phyloP scores from a whole-genome alignment of 2,888 invertebrate genomes.

The Mesorhabditis sp. region DNA sequence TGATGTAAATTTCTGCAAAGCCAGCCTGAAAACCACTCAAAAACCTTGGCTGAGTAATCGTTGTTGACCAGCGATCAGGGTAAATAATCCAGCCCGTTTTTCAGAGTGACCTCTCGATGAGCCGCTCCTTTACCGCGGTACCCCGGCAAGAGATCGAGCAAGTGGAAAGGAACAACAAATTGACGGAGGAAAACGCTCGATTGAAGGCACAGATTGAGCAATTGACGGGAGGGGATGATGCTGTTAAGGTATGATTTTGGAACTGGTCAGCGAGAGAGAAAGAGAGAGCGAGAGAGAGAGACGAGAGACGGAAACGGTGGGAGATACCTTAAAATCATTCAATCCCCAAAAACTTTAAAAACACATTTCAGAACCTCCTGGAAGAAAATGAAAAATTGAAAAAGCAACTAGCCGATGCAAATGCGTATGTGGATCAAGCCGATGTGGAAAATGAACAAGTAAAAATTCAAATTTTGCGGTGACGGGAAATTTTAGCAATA shows the following conservation, averaged over 20 bases:
- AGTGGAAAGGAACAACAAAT: neutral
- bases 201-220: neutral
- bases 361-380: neutral
- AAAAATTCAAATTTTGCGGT: neutral
- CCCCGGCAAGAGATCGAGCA: neutral
- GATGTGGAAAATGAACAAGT: constrained; percentile 40
- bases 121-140: neutral
- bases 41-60: neutral
- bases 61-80: too few species aligned
- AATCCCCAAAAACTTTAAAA: too few species aligned
- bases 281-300: too few species aligned
- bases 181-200: neutral
- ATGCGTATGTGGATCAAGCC: constrained; percentile 30
- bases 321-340: too few species aligned
- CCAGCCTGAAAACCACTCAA: neutral
- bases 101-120: neutral
- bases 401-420: constrained; percentile 24
- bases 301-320: too few species aligned
- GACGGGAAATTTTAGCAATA: constrained; percentile 28
- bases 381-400: constrained; percentile 17
- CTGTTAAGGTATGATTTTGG: too few species aligned
- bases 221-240: neutral
- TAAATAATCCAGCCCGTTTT: too few species aligned
- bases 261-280: too few species aligned
- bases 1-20: neutral